These are phyloP conservation scores for Amphipoea oculea DNA, from an alignment of 2,888 invertebrate species.

Conservation along the genomic window DNA sequence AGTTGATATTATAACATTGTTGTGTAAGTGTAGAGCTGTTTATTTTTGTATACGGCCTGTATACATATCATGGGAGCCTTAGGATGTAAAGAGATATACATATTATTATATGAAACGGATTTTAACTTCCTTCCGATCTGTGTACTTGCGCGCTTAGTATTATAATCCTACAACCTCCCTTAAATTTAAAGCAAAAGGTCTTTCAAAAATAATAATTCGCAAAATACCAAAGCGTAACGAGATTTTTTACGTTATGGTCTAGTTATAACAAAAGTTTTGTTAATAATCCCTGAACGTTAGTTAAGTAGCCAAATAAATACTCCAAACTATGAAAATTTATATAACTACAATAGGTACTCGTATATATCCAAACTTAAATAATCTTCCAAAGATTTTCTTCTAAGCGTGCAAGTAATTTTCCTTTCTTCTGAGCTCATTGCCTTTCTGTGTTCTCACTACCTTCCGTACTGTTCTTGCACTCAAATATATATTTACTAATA, in stretches of 20 bases:
- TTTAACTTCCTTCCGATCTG: slow-evolving; percentile 67
- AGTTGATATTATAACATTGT: slow-evolving; percentile 73
- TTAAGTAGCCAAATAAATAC: neutral
- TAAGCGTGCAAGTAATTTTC: slow-evolving; percentile 58
- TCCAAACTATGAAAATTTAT: neutral
- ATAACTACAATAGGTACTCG: neutral
- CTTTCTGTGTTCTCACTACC: slow-evolving; percentile 81
- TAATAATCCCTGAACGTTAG: neutral
- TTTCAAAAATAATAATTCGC: neutral
- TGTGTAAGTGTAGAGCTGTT: slow-evolving; percentile 83
- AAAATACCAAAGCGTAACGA: neutral
- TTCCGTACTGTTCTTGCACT: slow-evolving; percentile 61
- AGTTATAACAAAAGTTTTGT: neutral
- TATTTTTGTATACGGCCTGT: slow-evolving; percentile 88
- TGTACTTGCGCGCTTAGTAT: slow-evolving; percentile 57
- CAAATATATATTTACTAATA: slow-evolving; percentile 50
- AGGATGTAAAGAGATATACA: slow-evolving; percentile 73
- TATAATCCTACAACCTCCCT: too few species aligned
- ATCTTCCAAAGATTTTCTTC: neutral
- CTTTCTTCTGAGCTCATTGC: slow-evolving; percentile 79
- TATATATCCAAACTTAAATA: neutral
- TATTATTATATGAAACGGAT: slow-evolving; percentile 63
- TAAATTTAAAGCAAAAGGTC: neutral
- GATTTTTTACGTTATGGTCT: neutral
- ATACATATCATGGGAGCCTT: slow-evolving; percentile 89